Base-by-base conservation (phyloP, 2,888 invertebrate genomes). In the Thelaira solivaga region DNA sequence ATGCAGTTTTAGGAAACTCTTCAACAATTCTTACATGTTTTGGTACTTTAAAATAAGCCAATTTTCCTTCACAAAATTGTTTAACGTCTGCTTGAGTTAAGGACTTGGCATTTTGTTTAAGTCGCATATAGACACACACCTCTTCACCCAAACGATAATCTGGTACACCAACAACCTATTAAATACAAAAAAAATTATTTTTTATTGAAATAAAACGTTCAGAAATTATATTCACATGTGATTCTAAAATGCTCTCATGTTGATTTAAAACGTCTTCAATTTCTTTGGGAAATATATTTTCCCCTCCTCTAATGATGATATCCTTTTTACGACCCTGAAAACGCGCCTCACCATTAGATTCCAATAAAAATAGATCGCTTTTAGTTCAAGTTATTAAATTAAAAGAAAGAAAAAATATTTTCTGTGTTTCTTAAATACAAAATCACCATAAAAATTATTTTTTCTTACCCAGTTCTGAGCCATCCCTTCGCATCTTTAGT, bases 221-320 rank as follows among this genome's bases (percentile, higher is more conserved):
- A 13, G 10, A 4, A 18, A 13, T 0, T 36, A n/a, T 39, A 34
- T 29, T 55, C 85, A 93, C 93, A 83, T 94, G 92, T 7, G 90
- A 91, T 85, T 94, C 94, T 13, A 91, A 84, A 41, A 95, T 90
- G 81, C 91, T 90, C 0, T 93, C 93, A 89, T 95, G 93, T 0
- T 90, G 90, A 82, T 92, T 91, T 4, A 94, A 85, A 72, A 92
- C 90, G 68, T 93, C 91, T 87, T 95, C 95, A 51, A 95, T 91
- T 90, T 95, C 94, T 90, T 91, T 91, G 0, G 95, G 95, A 85
- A 92, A 94, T 76, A 95, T 92, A 85, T 94, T 94, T 87, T 94
- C 94, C 16, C 94, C 95, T 1, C 94, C 94, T 76, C 94, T 89
- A 72, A 94, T 93, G 34, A 94, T 91, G 90, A 94, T 90, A 81